Conservation (phyloP, 2,113 vertebrate species). For the Scomber colias region DNA sequence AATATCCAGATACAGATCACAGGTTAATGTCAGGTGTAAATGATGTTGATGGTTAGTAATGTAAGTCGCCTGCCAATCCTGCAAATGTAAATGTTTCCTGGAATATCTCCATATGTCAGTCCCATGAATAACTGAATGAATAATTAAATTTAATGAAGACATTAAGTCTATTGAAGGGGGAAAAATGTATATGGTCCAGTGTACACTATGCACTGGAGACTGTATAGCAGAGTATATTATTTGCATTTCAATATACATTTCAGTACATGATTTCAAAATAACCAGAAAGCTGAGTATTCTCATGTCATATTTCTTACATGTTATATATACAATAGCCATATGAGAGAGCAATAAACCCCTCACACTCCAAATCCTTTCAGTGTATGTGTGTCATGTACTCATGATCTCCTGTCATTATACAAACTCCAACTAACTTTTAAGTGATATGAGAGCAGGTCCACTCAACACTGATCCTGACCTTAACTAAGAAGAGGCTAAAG, state of each 20-base stretch:
- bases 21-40: not conserved
- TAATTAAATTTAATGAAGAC: conserved; percentile 29
- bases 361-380: conserved; percentile 5
- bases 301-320: conserved; percentile 16
- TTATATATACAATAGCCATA: not conserved
- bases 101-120: conserved; percentile 22
- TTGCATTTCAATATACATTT: conserved; percentile 15
- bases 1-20: not conserved
- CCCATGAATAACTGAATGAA: conserved; percentile 44
- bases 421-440: conserved; percentile 26
- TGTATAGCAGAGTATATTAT: not conserved
- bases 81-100: conserved; percentile 32
- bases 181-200: conserved; percentile 12
- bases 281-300: not conserved
- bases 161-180: conserved; percentile 7
- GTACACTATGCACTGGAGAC: not conserved
- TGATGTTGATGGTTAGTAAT: not conserved
- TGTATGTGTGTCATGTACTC: conserved; percentile 4
- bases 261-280: not conserved
- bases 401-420: conserved; percentile 37
- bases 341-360: conserved; percentile 11
- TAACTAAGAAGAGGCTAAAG: conserved; percentile 32
- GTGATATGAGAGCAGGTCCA: conserved; percentile 16
- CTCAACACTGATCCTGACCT: conserved; percentile 34
- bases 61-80: not conserved